Conservation (phyloP, 2,113 vertebrate genomes). For the Rhea americana region DNA sequence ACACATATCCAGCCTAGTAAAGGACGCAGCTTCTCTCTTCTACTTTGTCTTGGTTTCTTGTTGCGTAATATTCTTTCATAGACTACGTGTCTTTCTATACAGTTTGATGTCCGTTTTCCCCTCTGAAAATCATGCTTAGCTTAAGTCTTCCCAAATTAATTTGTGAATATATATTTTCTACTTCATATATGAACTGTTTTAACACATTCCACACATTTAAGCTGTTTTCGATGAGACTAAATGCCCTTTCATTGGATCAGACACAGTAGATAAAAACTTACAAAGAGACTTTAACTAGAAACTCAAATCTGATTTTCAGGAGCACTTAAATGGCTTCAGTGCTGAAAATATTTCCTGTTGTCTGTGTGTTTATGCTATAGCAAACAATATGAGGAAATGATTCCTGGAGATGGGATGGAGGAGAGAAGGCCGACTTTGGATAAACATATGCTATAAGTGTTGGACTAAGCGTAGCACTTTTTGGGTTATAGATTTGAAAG, state of each 20-base stretch:
- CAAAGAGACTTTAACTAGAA: not conserved
- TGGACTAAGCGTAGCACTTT: not conserved
- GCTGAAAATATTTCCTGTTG: not conserved
- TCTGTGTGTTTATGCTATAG: not conserved
- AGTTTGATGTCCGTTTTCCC: rapidly evolving
- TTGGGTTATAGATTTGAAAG: conserved; percentile 82
- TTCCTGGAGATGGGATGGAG: not conserved
- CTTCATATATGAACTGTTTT: not conserved
- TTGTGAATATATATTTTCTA: not conserved
- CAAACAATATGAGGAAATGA: not conserved
- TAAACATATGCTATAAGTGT: not conserved
- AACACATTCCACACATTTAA: rapidly evolving
- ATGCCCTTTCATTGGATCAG: not conserved
- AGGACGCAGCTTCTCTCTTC: not conserved
- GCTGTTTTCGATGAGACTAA: not conserved
- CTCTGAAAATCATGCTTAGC: not conserved
- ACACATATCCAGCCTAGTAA: not conserved
- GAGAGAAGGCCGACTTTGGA: not conserved
- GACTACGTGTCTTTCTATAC: not conserved
- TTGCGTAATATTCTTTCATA: not conserved
- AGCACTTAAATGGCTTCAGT: not conserved
- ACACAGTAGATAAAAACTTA: not conserved
- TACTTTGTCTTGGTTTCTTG: not conserved
- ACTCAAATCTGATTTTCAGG: not conserved
- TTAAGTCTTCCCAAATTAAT: not conserved